Conservation (phyloP, 2,797 vertebrate genomes). For the Acomys russatus region DNA sequence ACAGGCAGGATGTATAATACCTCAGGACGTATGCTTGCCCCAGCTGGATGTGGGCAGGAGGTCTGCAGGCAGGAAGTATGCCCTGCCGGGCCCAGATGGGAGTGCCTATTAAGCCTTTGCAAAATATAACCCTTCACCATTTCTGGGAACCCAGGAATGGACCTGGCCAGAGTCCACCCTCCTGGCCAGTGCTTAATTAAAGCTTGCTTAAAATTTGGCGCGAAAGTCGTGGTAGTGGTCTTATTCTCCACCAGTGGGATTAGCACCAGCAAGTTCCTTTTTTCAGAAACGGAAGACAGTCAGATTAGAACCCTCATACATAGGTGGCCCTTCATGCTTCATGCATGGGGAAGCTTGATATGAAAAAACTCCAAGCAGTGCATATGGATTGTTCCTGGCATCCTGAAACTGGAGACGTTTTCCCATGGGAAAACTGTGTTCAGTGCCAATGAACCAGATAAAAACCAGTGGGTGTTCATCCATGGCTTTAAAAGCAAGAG, state of each 20-base stretch:
- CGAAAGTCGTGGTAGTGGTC: background rate
- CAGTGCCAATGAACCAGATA: conserved; percentile 64
- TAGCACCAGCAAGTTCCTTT: background rate
- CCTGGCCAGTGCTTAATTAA: background rate
- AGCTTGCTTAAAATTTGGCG: background rate
- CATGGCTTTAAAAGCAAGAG: conserved; percentile 34
- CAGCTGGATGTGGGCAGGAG: background rate
- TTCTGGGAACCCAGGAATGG: background rate
- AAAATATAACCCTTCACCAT: background rate
- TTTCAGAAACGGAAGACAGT: conserved; percentile 34
- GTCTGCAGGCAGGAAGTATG: background rate
- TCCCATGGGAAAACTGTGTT: conserved; percentile 77
- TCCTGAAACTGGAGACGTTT: conserved; percentile 60
- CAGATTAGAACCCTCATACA: background rate
- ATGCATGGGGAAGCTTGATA: background rate
- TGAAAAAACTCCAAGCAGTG: conserved; percentile 19
- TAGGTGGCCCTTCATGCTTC: background rate
- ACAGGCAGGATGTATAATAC: background rate
- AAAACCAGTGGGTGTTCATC: conserved; percentile 36
- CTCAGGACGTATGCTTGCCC: background rate
- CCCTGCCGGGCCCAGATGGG: background rate
- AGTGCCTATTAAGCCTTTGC: background rate
- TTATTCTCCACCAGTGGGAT: background rate
- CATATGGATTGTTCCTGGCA: conserved; percentile 58
- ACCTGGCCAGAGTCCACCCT: background rate